Evolutionary conservation across 2,113 vertebrate genomes (phyloP), one percentile per base, ranked within the genome.

Genomic region (Pimephales promelas): DNA sequence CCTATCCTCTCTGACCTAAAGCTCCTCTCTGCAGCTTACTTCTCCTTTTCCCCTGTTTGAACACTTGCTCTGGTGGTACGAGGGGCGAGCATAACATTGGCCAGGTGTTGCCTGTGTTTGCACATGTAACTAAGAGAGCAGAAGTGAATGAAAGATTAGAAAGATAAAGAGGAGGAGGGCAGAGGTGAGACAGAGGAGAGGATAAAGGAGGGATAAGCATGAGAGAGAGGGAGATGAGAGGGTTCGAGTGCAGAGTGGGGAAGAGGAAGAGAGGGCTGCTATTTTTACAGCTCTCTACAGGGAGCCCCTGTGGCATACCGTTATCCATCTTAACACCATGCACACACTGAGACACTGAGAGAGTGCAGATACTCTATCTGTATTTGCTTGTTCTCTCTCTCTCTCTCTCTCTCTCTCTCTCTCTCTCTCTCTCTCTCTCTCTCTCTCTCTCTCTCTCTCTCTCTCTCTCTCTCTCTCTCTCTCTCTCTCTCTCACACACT

Each of bases 271-370:
- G 86, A 64, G 78, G 84, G 81, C 64, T 88, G 64, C 86, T 88
- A 88, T 89, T 89, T 88, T 88, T 89, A 87, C 68, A 49, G 72
- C 79, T 47, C 83, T 89, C 87, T 84, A 62, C 68, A 86, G 89
- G 87, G 89, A 89, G 80, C 71, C 84, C 85, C 81, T 74, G 81
- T 84, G 57, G 83, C 81, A 31, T 62, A 57, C 77, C 81, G 74
- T 82, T 85, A 89, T 88, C 87, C 88, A 88, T 89, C 88, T 88
- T 87, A 88, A 83, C 83, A 66, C 66, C 66, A 34, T 57, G 52
- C 47, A 74, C 75, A 81, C 49, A 79, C 28, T 45, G 47, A 28
- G 47, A 47, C 26, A 34, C 36, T 61, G 64, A 78, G 64, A 84
- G 73, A 62, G 71, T 7, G 36, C 73, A 85, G 56, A 79, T 57